These are phyloP conservation scores for Cotesia glomerata DNA, from an alignment of 1,140 invertebrate species.

Conservation along the genomic window DNA sequence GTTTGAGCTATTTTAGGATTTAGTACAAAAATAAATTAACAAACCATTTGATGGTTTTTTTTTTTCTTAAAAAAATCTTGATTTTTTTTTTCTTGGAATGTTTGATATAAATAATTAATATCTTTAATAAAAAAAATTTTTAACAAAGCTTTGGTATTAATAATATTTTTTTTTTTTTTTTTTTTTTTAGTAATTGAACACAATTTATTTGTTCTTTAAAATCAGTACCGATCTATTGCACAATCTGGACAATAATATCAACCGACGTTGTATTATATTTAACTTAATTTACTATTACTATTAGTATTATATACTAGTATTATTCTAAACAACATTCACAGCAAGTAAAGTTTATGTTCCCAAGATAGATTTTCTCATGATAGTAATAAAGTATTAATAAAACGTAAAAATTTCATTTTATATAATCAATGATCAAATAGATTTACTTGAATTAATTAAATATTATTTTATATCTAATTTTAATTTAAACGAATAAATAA, in stretches of 20 bases:
- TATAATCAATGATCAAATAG: no score
- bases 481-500: no score
- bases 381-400: no score
- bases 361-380: conserved; percentile 10
- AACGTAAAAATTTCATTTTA: no score
- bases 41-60: not conserved
- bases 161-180: conserved; percentile 11
- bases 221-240: conserved; percentile 12
- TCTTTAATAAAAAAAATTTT: not conserved
- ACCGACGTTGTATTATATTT: not conserved
- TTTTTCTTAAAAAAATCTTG: not conserved
- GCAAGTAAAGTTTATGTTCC: not conserved
- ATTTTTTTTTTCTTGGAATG: no score
- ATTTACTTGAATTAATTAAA: no score
- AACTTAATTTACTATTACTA: not conserved
- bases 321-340: conserved; percentile 12
- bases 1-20: not conserved
- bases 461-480: no score
- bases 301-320: conserved; percentile 16
- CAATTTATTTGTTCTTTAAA: conserved; percentile 21
- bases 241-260: conserved; percentile 5
- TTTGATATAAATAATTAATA: no score
- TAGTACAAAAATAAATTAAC: conserved; percentile 1
- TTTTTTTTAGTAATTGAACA: conserved; percentile 14
- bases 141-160: not conserved